Conservation (phyloP, 1,140 invertebrate genomes). For the Drosophila guanche region DNA sequence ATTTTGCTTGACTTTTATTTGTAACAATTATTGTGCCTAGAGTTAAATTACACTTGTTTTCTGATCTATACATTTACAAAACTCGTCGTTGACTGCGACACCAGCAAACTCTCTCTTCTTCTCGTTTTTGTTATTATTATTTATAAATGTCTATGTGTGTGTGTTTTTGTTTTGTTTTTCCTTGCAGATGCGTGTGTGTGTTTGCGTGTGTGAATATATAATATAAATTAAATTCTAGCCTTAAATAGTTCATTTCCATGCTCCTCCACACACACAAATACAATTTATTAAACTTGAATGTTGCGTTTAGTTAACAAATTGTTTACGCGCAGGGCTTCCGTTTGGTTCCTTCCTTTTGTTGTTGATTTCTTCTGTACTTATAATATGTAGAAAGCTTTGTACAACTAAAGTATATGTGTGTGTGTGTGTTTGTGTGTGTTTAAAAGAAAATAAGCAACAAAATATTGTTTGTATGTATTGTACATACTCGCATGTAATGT, state of each 20-base stretch:
- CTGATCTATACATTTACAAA: constrained; percentile 73
- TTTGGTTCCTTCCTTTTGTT: constrained; percentile 46
- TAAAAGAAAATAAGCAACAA: constrained; percentile 78
- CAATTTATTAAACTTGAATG: constrained; percentile 52
- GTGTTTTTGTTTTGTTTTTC: constrained; percentile 16
- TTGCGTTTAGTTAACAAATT: constrained; percentile 66
- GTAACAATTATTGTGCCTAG: constrained; percentile 74
- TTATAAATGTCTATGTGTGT: constrained; percentile 2
- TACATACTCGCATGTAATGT: constrained; percentile 13
- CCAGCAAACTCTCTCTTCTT: constrained; percentile 36
- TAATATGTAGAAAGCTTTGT: constrained; percentile 63
- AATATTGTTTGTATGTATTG: constrained; percentile 52
- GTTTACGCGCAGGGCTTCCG: constrained; percentile 46
- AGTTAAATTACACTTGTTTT: constrained; percentile 71
- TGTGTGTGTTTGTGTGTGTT: constrained; percentile 9
- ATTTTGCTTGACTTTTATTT: constrained; percentile 57
- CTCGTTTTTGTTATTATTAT: constrained; percentile 28
- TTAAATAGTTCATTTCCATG: constrained; percentile 80
- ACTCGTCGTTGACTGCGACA: constrained; percentile 52
- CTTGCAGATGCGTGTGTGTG: constrained; percentile 6
- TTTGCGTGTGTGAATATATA: constrained; percentile 24
- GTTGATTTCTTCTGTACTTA: constrained; percentile 34
- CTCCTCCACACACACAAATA: constrained; percentile 56
- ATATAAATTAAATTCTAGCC: constrained; percentile 69
- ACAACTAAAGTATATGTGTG: constrained; percentile 67